Evolutionary conservation across 2,888 invertebrate genomes (phyloP).

Genomic region (Acanthosepion esculentum): DNA sequence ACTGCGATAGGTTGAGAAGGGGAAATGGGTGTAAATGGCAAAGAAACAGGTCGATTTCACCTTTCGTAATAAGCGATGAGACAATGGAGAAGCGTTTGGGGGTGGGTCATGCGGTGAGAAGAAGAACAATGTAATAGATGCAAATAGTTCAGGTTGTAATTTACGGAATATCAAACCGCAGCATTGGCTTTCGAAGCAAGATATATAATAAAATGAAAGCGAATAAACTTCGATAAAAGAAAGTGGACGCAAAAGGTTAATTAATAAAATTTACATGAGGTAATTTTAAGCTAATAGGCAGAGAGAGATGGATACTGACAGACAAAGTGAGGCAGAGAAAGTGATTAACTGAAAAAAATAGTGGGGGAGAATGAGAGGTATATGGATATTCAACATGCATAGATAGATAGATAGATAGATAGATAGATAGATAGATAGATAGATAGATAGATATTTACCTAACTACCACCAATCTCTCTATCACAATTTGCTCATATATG

Average conservation of each 20-base stretch:
- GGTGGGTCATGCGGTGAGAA: too few species aligned
- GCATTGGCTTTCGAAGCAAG: background rate
- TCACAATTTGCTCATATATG: too few species aligned
- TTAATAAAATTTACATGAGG: slow-evolving; percentile 15
- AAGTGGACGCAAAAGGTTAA: background rate
- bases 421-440: background rate
- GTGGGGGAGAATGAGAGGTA: background rate
- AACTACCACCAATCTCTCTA: too few species aligned
- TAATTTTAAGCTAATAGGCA: background rate
- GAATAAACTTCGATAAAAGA: background rate
- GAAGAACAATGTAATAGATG: background rate
- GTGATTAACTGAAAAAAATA: too few species aligned
- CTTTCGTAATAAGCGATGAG: background rate
- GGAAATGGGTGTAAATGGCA: background rate
- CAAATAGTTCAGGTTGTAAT: background rate
- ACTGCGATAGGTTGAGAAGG: background rate
- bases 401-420: background rate
- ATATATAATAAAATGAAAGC: background rate
- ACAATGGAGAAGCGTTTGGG: too few species aligned
- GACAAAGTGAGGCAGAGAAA: background rate
- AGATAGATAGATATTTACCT: background rate
- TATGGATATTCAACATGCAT: background rate
- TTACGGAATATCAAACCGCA: background rate
- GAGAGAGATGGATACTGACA: background rate
- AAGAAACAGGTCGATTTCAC: background rate